A percentile compares a stretch with the other conserved stretches of the same genome.
Conservation (phyloP, 2,797 vertebrate species). For the Leptoclinus maculatus region DNA sequence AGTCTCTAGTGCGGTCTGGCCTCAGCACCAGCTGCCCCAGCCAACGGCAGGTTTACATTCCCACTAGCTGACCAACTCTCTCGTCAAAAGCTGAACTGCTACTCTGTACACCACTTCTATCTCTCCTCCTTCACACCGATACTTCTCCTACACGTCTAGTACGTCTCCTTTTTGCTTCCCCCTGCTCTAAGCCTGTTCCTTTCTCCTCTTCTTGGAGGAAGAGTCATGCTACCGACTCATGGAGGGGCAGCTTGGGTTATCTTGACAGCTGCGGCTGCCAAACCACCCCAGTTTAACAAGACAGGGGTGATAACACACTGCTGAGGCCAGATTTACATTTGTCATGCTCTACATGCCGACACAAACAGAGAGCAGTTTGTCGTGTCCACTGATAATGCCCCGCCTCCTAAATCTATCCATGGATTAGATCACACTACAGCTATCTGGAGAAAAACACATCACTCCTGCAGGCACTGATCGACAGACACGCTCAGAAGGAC, state of each 20-base stretch:
- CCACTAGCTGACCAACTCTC: conserved; percentile 16
- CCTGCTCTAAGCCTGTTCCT: conserved; percentile 11
- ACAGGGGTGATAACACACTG: conserved; percentile 47
- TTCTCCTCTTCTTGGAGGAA: conserved; percentile 30
- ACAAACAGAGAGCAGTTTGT: conserved; percentile 58
- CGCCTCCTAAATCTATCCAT: conserved; percentile 44
- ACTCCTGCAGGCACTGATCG: conserved; percentile 29
- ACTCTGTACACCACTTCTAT: conserved; percentile 1
- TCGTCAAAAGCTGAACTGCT: conserved; percentile 26
- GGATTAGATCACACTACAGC: conserved; percentile 56
- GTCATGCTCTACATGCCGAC: conserved; percentile 58
- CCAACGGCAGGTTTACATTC: conserved; percentile 60
- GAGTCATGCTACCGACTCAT: conserved; percentile 26
- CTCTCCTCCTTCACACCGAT: conserved; percentile 19
- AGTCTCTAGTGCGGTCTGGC: conserved; percentile 65
- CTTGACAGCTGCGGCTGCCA: conserved; percentile 57
- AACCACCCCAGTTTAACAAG: conserved; percentile 48
- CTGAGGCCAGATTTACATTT: conserved; percentile 59
- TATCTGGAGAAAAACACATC: conserved; percentile 48
- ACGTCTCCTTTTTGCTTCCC: conserved; percentile 2
- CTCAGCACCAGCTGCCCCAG: conserved; percentile 48
- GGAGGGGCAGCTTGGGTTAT: conserved; percentile 57
- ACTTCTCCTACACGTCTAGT: background rate
- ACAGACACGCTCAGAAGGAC: conserved; percentile 44
- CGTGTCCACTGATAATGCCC: conserved; percentile 45